Evolutionary conservation across 2,797 vertebrate genomes (phyloP).

Genomic region (Mormyrops boulengeri): DNA sequence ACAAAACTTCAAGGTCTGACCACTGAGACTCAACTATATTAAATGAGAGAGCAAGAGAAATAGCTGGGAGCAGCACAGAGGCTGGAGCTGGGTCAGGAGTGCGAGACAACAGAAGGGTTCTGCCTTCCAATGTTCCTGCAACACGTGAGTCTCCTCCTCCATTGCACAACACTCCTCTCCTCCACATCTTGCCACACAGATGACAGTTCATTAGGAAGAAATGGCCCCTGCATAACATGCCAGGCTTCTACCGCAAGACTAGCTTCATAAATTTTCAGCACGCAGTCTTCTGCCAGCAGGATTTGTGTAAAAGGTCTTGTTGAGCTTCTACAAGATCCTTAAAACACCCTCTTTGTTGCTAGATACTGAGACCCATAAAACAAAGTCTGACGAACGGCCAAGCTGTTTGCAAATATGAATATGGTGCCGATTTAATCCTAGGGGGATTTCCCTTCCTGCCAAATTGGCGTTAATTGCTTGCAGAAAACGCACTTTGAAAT

Average conservation of each 20-base stretch:
- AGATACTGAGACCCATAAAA: neutral
- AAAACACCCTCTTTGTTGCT: neutral
- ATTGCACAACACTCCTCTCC: neutral
- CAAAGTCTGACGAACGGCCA: neutral
- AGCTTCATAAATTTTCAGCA: neutral
- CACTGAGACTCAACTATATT: neutral
- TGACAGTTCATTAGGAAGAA: neutral
- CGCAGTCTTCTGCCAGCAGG: neutral
- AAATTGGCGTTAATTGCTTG: slow-evolving; percentile 51
- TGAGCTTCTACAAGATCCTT: neutral
- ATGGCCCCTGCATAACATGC: neutral
- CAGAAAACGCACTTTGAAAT: slow-evolving; percentile 40
- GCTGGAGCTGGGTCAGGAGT: neutral
- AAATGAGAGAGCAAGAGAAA: neutral
- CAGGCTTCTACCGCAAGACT: neutral
- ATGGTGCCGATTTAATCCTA: slow-evolving; percentile 39
- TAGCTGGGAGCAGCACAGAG: neutral
- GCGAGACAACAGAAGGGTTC: neutral
- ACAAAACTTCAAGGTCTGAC: slow-evolving; percentile 19
- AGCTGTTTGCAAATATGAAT: slow-evolving; percentile 30
- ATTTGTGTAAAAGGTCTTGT: neutral
- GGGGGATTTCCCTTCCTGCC: slow-evolving; percentile 38
- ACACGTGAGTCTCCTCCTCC: neutral
- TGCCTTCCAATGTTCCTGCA: neutral
- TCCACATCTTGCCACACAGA: neutral